A percentile compares a stretch with the other conserved stretches of the same genome.
phyloP scores from a whole-genome alignment of 2,888 invertebrate species.

The Tholera decimalis region DNA sequence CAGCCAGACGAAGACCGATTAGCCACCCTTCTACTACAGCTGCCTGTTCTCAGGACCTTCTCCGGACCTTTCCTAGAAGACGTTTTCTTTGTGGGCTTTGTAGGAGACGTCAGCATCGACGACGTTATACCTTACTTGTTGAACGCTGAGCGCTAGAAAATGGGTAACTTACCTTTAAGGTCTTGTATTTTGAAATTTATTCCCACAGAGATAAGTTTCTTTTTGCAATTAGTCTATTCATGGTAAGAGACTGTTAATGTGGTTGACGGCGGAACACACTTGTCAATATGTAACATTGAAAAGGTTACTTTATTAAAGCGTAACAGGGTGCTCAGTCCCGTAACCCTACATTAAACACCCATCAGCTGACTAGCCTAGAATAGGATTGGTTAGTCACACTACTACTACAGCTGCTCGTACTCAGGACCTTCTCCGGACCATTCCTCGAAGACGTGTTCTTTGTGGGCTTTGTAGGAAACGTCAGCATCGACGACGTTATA shows the following conservation, averaged over 20 bases:
- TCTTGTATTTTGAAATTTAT: neutral
- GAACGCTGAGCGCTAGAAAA: conserved; percentile 80
- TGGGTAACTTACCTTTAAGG: neutral
- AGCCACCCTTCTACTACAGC: conserved; percentile 93
- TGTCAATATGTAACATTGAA: too few relatives aligned
- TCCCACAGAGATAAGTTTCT: neutral
- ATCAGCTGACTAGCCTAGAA: too few relatives aligned
- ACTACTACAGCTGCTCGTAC: conserved; percentile 93
- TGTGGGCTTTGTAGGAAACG: conserved; percentile 97
- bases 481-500: conserved; percentile 98
- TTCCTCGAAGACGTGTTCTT: conserved; percentile 98
- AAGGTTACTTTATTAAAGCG: too few relatives aligned
- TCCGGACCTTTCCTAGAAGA: conserved; percentile 96
- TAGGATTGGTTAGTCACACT: conserved; percentile 92
- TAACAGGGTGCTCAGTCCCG: too few relatives aligned
- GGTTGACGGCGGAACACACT: too few relatives aligned
- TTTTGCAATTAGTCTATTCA: too few relatives aligned
- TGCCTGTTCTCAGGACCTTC: conserved; percentile 94
- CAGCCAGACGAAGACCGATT: conserved; percentile 85
- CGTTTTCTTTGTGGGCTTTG: conserved; percentile 97
- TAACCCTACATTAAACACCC: too few relatives aligned
- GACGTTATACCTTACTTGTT: conserved; percentile 98
- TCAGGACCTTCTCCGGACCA: conserved; percentile 94
- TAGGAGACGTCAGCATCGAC: conserved; percentile 98
- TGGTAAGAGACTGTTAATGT: too few relatives aligned